Base-by-base conservation (phyloP, 2,113 vertebrate genomes). In the Elaphurus davidianus region DNA sequence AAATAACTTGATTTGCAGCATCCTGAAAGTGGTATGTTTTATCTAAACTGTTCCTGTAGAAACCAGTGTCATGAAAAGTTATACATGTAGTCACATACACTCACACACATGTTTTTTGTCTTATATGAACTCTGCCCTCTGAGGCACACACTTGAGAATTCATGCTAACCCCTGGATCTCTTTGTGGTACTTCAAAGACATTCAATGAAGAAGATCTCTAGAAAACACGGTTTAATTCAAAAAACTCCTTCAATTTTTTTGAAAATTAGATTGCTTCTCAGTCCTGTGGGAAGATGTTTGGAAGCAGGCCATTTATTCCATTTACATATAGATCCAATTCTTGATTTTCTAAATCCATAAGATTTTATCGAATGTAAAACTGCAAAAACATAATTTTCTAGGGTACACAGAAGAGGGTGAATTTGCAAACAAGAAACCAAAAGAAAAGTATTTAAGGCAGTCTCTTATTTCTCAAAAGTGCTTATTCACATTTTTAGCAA, bases 401-500 rank as follows among this genome's bases (percentile, higher is more conserved):
- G 9, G 11, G 2, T 62, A 36, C 28, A 88, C 28, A 92, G 45
- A 94, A 81, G 10, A 95, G 47, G 54, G 7, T 50, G 10, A 33
- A 96, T 91, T 94, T 85, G 14, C 25, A 91, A 95, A 97, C 30
- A 88, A 19, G n/a, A 92, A 94, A 85, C 4, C 52, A 62, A 87
- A 94, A 54, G 43, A 82, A 83, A 91, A 87, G 15, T 91, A 92
- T 81, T 90, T 90, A 95, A 92, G 54, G 21, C 13, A 78, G 28
- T 1, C 4, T 82, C 83, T 96, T 71, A 45, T 45, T 85, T 79
- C 60, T 92, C 36, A 5, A 81, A 85, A 78, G 30, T 45, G 30
- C 60, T n/a, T 92, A 87, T 94, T 95, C 25, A 81, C n/a, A 62
- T 85, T 95, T 95, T 95, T 93, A 55, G 59, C 91, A 94, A 87